Percentiles rank a stretch among this genome's conserved stretches.
These are phyloP conservation scores for Sylvia borin DNA, from an alignment of 2,797 vertebrate genomes.

Conservation along the genomic window DNA sequence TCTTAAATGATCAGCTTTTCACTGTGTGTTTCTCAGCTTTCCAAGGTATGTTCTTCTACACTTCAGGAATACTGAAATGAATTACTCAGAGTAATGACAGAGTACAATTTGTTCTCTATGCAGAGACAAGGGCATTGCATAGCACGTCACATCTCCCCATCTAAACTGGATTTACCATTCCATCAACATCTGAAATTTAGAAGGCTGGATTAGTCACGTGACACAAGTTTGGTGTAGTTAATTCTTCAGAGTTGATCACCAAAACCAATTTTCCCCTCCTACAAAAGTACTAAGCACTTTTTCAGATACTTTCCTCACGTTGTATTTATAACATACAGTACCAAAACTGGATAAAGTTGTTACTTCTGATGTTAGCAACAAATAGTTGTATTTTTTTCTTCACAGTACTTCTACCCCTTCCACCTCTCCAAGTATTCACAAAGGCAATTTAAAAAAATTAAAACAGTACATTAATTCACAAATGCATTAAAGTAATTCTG, in stretches of 20 bases:
- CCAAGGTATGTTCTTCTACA: background rate
- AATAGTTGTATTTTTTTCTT: background rate
- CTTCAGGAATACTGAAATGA: background rate
- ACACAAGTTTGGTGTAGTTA: background rate
- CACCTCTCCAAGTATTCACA: background rate
- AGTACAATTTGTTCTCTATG: background rate
- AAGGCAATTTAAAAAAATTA: background rate
- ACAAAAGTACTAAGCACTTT: background rate
- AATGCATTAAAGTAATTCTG: background rate
- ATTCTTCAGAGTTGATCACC: background rate
- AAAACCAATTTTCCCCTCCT: background rate
- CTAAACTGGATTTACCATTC: background rate
- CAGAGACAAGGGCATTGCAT: fast-evolving
- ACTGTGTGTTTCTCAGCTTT: background rate
- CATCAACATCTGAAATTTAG: background rate
- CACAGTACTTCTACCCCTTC: background rate
- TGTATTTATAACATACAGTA: background rate
- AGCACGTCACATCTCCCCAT: background rate
- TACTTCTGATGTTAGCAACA: background rate
- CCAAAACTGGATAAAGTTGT: background rate
- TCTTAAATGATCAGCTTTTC: background rate
- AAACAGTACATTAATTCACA: background rate
- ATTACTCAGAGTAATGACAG: background rate
- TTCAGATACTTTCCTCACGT: background rate
- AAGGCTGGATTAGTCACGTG: background rate